Percentiles rank a stretch among this genome's conserved stretches.
These are phyloP conservation scores for Cinclus mexicanus DNA, from an alignment of 2,113 vertebrate genomes.

Conservation along the genomic window DNA sequence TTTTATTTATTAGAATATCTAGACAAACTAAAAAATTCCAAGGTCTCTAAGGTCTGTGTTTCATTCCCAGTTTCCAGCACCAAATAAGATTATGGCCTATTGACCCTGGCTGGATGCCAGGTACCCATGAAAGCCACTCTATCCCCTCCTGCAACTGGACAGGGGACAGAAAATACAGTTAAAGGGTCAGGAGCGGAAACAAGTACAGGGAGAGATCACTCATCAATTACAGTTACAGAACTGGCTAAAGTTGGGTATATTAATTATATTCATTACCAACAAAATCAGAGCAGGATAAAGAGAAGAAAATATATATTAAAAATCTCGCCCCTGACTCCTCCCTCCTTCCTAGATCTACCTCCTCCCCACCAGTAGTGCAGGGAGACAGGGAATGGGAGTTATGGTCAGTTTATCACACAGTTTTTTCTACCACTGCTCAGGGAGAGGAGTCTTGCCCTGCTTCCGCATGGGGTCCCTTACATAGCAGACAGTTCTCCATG, in stretches of 20 bases:
- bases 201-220: background rate
- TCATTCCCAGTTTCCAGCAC: background rate
- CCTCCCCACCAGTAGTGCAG: background rate
- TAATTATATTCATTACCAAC: background rate
- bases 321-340: background rate
- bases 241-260: background rate
- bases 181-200: background rate
- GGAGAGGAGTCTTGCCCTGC: background rate
- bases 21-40: background rate
- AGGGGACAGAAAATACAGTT: background rate
- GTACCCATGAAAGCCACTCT: fast-evolving
- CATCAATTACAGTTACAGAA: fast-evolving
- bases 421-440: background rate
- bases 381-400: background rate
- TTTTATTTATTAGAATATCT: background rate
- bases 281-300: background rate
- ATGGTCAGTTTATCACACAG: background rate
- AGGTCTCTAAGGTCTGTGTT: background rate
- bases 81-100: background rate
- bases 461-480: fast-evolving
- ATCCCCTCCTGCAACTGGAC: background rate
- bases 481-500: background rate
- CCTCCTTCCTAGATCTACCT: background rate
- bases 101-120: background rate
- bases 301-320: background rate